These are phyloP conservation scores for Coranthus polyacanthus DNA, from an alignment of 2,797 vertebrate species.

Conservation along the genomic window DNA sequence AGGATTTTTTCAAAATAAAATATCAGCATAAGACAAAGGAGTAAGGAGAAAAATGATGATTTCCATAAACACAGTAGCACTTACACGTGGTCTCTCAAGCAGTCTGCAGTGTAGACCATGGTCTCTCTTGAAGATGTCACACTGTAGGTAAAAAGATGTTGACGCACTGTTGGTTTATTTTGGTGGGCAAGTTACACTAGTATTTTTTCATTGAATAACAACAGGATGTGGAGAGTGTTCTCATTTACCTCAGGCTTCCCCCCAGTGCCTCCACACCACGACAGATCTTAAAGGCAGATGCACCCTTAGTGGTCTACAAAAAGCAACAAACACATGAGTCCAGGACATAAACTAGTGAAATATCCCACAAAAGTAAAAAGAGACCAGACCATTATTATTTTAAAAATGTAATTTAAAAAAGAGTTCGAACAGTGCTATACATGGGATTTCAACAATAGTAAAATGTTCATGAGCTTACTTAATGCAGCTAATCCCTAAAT, in stretches of 20 bases:
- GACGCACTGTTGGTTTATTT: constrained; percentile 14
- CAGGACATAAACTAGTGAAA: too few relatives aligned
- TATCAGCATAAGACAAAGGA: neutral
- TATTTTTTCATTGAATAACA: constrained; percentile 22
- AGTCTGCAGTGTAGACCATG: constrained; percentile 89
- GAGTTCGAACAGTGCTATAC: too few relatives aligned
- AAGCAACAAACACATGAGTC: constrained; percentile 5
- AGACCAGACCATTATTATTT: too few relatives aligned
- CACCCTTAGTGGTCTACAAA: constrained; percentile 91
- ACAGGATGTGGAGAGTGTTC: neutral
- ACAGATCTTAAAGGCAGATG: constrained; percentile 92
- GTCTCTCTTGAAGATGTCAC: constrained; percentile 91
- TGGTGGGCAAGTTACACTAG: neutral
- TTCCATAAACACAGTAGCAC: constrained; percentile 55
- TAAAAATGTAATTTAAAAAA: too few relatives aligned
- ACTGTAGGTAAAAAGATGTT: constrained; percentile 67
- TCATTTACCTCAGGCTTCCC: constrained; percentile 90
- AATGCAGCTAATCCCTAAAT: neutral
- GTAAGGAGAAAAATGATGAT: neutral
- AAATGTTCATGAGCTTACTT: neutral
- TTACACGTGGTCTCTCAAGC: constrained; percentile 91
- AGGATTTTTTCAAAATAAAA: neutral
- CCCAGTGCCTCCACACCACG: constrained; percentile 92
- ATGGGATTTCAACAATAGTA: too few relatives aligned
- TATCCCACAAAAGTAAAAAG: neutral